Evolutionary conservation across 2,113 vertebrate genomes (phyloP).

Genomic region (Actinemys pallida): DNA sequence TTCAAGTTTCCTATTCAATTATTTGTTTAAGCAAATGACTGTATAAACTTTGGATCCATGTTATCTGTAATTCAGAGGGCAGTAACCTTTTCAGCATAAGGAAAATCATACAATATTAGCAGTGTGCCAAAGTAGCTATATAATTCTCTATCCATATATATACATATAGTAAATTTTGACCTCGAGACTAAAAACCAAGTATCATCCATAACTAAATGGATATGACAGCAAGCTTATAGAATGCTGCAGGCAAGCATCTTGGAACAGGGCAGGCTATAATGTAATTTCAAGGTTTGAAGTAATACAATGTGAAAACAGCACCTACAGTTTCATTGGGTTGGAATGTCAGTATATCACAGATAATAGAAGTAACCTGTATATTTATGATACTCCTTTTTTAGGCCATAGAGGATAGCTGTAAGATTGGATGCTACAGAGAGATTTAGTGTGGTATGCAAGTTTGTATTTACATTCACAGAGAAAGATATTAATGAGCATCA

Average conservation of each 20-base stretch:
- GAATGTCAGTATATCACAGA: constrained; percentile 2
- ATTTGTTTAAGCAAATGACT: background rate
- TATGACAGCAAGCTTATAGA: constrained; percentile 67
- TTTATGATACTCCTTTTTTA: background rate
- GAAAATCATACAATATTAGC: background rate
- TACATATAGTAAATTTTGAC: constrained; percentile 35
- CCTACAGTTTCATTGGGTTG: constrained; percentile 8
- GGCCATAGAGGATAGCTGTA: constrained; percentile 38
- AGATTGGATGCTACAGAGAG: constrained; percentile 36
- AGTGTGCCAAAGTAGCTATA: background rate
- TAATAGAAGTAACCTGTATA: background rate
- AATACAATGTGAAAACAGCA: constrained; percentile 30
- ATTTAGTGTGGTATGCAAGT: background rate
- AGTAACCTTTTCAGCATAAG: background rate
- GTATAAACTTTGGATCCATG: background rate
- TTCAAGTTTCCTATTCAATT: background rate
- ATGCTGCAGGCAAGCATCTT: constrained; percentile 63
- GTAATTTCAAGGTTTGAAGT: constrained; percentile 44
- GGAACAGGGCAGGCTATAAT: constrained; percentile 61
- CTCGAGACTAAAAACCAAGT: constrained; percentile 33
- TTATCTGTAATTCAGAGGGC: background rate
- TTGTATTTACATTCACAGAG: constrained; percentile 30
- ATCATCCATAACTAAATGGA: constrained; percentile 57
- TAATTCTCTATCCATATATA: background rate
- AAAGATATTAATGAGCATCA: constrained; percentile 30